Percentiles rank a stretch among this genome's conserved stretches.
Evolutionary conservation across 2,888 invertebrate genomes (phyloP).

Genomic region (Sympetrum striolatum): DNA sequence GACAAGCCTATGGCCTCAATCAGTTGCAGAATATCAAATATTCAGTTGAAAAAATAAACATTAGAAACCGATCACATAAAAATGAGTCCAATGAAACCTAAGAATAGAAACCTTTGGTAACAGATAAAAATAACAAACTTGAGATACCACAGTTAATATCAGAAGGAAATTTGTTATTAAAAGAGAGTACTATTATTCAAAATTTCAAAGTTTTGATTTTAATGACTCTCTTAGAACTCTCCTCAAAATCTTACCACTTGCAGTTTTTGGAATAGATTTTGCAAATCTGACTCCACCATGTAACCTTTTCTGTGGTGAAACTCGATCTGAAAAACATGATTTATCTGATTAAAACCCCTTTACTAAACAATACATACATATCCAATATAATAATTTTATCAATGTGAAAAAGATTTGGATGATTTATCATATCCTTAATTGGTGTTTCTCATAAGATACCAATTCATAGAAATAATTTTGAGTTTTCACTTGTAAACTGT

Average conservation of each 20-base stretch:
- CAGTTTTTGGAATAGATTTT: conserved; percentile 77
- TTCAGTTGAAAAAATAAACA: background rate
- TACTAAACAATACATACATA: too few species aligned
- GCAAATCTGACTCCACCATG: conserved; percentile 78
- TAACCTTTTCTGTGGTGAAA: conserved; percentile 76
- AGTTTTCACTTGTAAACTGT: too few species aligned
- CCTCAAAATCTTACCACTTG: conserved; percentile 80
- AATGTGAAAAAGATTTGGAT: too few species aligned
- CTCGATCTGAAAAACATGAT: conserved; percentile 60
- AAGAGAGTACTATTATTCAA: background rate
- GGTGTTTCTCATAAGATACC: too few species aligned
- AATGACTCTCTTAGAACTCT: conserved; percentile 63
- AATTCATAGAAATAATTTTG: too few species aligned
- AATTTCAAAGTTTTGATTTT: background rate
- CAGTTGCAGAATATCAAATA: too few species aligned
- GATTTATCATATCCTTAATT: too few species aligned
- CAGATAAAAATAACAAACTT: background rate
- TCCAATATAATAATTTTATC: background rate
- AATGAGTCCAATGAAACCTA: background rate
- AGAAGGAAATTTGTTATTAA: background rate
- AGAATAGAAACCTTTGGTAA: background rate
- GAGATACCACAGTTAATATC: background rate
- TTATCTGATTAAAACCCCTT: background rate
- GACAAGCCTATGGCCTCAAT: too few species aligned
- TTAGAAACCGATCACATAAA: background rate